These are phyloP conservation scores for Syrmaticus mikado DNA, from an alignment of 2,113 vertebrate species.

Conservation along the genomic window DNA sequence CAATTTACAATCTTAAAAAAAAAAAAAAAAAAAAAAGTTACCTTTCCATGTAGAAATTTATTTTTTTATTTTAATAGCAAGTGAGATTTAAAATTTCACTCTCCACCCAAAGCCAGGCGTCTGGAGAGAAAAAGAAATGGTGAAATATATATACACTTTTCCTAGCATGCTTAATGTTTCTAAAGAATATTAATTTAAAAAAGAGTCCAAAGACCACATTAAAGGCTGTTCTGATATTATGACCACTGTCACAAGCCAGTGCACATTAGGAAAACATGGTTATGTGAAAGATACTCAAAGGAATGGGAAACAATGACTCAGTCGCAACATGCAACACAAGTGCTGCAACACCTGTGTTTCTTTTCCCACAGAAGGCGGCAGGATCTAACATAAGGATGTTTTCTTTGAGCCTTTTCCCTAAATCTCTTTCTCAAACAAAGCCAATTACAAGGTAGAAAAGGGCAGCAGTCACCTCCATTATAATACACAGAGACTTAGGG, in stretches of 20 bases:
- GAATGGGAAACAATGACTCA: neutral
- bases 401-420: neutral
- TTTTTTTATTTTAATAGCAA: constrained; percentile 11
- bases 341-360: neutral
- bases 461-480: neutral
- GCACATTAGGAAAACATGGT: neutral
- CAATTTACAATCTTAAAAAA: neutral
- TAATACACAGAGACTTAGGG: neutral
- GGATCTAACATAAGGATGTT: neutral
- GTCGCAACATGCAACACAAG: neutral
- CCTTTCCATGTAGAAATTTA: neutral
- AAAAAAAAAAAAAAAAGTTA: neutral
- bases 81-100: neutral
- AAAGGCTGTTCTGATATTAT: neutral
- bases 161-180: neutral
- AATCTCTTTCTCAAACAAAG: neutral
- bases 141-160: constrained; percentile 13
- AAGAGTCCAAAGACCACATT: neutral
- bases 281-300: neutral
- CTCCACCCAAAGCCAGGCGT: constrained; percentile 15
- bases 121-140: neutral
- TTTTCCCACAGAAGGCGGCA: neutral
- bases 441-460: neutral
- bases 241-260: neutral
- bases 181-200: neutral